These are phyloP conservation scores for Anarhynchus alexandrinus DNA, from an alignment of 2,113 vertebrate genomes.

Conservation along the genomic window DNA sequence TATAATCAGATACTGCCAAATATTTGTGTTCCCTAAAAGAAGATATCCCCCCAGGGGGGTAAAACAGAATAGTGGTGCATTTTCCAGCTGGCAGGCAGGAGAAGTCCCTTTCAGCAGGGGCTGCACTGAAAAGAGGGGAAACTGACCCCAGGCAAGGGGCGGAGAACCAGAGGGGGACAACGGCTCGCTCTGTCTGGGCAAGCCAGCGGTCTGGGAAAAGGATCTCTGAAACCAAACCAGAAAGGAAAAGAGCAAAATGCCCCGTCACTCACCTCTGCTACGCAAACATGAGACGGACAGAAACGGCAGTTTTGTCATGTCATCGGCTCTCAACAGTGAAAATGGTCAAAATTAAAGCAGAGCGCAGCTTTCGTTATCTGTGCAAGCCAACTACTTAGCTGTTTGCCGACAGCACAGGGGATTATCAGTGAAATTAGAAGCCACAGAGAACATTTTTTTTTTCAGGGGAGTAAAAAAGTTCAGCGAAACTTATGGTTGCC, in stretches of 20 bases:
- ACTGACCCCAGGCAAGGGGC: neutral
- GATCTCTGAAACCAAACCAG: neutral
- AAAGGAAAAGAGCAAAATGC: neutral
- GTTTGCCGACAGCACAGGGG: neutral
- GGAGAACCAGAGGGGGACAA: neutral
- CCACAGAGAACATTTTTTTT: neutral
- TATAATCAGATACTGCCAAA: neutral
- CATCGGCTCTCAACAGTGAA: neutral
- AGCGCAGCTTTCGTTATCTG: neutral
- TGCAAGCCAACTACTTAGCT: neutral
- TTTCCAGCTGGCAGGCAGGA: neutral
- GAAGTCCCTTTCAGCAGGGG: neutral
- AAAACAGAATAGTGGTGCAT: constrained; percentile 46
- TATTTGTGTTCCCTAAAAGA: constrained; percentile 39
- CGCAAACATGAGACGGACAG: neutral
- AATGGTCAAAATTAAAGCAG: neutral
- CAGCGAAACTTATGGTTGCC: constrained; percentile 22
- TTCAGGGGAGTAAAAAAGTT: neutral
- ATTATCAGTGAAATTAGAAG: neutral
- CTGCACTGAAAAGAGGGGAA: neutral
- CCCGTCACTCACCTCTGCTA: neutral
- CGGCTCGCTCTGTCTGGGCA: neutral
- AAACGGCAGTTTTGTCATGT: neutral
- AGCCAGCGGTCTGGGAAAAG: neutral
- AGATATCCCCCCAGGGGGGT: neutral